phyloP scores from a whole-genome alignment of 2,797 vertebrate species.

The Philypnodon macrostomus region DNA sequence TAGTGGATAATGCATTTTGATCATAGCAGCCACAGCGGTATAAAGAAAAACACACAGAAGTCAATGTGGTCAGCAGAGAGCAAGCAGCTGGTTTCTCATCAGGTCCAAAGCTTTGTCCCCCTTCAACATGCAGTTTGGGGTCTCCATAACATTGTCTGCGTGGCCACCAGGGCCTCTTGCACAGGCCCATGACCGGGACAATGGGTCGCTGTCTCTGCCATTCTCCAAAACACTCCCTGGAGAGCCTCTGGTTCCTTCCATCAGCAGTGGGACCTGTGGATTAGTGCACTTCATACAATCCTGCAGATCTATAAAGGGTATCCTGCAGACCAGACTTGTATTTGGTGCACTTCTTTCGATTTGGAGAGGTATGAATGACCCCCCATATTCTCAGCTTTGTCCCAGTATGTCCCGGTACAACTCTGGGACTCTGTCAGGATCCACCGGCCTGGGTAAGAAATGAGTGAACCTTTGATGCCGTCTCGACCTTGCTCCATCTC shows the following conservation, averaged over 20 bases:
- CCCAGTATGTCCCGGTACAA: constrained; percentile 96
- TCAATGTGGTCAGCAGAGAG: constrained; percentile 37
- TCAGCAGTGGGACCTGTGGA: constrained; percentile 23
- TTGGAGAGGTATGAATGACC: constrained; percentile 7
- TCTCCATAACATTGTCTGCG: constrained; percentile 34
- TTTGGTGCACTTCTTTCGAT: constrained; percentile 29
- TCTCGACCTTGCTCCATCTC: constrained; percentile 92
- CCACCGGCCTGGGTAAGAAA: constrained; percentile 96
- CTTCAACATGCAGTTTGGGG: constrained; percentile 55
- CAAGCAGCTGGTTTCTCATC: constrained; percentile 42
- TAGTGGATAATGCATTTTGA: constrained; percentile 34
- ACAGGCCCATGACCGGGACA: constrained; percentile 33
- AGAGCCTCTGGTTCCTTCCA: constrained; percentile 26
- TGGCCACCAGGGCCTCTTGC: constrained; percentile 41
- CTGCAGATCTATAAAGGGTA: constrained; percentile 28
- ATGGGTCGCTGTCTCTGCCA: constrained; percentile 22
- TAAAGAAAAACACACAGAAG: constrained; percentile 37
- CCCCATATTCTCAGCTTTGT: constrained; percentile 85
- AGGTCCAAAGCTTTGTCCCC: constrained; percentile 37
- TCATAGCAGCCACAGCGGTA: constrained; percentile 54
- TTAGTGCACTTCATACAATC: constrained; percentile 37
- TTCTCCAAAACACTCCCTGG: constrained; percentile 35
- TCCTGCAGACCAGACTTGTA: constrained; percentile 11
- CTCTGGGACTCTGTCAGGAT: constrained; percentile 95
- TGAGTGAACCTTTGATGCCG: constrained; percentile 97